Conservation (phyloP, 2,797 vertebrate genomes). For the Eulemur albifrons region DNA sequence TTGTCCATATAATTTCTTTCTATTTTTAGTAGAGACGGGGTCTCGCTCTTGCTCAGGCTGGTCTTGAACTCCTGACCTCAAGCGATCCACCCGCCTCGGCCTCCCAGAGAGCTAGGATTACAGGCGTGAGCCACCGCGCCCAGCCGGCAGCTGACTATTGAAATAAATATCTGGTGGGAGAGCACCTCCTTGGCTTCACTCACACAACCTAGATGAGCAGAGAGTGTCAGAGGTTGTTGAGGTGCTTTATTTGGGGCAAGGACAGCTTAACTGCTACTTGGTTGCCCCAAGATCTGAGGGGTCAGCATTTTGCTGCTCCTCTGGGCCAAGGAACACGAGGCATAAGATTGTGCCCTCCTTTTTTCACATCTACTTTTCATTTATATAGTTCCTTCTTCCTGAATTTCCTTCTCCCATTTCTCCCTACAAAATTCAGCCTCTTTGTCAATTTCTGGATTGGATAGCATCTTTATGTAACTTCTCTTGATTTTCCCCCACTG, state of each 20-base stretch:
- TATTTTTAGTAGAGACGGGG: too few species aligned
- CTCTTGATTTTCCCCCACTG: neutral
- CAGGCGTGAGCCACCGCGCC: too few species aligned
- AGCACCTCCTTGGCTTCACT: neutral
- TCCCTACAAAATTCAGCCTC: neutral
- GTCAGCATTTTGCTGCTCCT: neutral
- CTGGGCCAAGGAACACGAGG: accelerated
- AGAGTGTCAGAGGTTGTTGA: neutral
- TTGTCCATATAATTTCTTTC: too few species aligned
- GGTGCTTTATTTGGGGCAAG: neutral
- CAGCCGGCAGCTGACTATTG: neutral
- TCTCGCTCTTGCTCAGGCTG: too few species aligned
- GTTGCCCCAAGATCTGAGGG: accelerated
- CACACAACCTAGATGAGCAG: neutral
- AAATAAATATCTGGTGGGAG: neutral
- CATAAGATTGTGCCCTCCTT: neutral
- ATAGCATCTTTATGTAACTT: neutral
- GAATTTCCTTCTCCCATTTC: neutral
- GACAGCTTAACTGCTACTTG: accelerated
- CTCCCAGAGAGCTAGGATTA: too few species aligned
- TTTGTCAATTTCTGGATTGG: neutral
- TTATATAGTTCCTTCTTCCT: neutral
- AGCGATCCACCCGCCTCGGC: too few species aligned
- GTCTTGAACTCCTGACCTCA: too few species aligned
- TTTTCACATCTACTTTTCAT: neutral